Evolutionary conservation across 2,113 vertebrate species (phyloP).

Genomic region (Bettongia penicillata): DNA sequence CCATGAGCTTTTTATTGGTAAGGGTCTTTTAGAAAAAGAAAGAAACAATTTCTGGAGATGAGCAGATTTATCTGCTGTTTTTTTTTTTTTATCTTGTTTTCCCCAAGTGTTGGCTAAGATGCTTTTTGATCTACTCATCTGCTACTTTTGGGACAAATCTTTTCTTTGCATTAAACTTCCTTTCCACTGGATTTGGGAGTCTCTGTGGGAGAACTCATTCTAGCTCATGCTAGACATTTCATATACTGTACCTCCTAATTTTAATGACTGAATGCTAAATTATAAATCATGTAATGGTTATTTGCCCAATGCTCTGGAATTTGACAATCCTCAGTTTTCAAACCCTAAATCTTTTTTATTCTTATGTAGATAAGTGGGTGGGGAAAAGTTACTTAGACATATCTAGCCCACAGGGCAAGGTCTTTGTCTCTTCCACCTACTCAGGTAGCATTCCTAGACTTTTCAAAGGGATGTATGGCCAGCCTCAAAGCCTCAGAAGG

Average conservation of each 20-base stretch:
- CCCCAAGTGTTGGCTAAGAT: too few species aligned
- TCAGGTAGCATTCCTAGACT: not conserved
- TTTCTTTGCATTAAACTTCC: not conserved
- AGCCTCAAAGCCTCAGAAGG: not conserved
- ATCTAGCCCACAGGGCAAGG: not conserved
- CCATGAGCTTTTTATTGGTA: not conserved
- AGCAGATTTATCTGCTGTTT: not conserved
- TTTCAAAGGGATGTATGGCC: not conserved
- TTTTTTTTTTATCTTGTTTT: too few species aligned
- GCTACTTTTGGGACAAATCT: not conserved
- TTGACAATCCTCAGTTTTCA: not conserved
- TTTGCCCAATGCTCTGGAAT: not conserved
- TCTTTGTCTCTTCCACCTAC: not conserved
- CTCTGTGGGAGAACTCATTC: not conserved
- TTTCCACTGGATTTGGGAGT: not conserved
- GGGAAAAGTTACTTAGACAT: not conserved
- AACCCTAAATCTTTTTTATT: not conserved
- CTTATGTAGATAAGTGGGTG: not conserved
- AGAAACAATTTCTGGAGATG: not conserved
- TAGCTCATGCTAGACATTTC: not conserved
- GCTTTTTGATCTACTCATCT: not conserved
- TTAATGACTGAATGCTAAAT: not conserved
- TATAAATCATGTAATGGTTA: not conserved
- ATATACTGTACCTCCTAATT: not conserved
- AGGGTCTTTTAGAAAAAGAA: not conserved